Evolutionary conservation across 2,888 invertebrate species (phyloP).

Genomic region (Apodemia mormo): DNA sequence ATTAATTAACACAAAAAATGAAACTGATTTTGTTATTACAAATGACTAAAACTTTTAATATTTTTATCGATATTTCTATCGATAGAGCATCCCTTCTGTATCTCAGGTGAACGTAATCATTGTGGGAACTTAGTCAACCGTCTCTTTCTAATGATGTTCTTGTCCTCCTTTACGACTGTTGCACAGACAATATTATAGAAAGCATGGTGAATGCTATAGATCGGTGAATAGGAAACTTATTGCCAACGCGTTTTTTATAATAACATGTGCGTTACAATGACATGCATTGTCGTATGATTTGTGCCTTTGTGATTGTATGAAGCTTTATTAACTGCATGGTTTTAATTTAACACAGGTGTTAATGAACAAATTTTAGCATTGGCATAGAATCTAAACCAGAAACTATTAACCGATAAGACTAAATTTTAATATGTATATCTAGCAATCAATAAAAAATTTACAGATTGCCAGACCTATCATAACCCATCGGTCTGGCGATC

Average conservation of each 20-base stretch:
- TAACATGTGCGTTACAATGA: conserved; percentile 26
- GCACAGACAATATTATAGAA: conserved; percentile 53
- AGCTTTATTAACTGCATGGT: background rate
- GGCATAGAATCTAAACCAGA: no score
- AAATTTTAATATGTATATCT: no score
- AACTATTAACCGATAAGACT: no score
- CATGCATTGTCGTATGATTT: conserved; percentile 22
- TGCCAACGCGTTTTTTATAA: conserved; percentile 26
- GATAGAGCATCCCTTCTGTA: conserved; percentile 41
- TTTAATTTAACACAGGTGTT: conserved; percentile 17
- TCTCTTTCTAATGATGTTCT: conserved; percentile 56
- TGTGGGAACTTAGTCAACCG: conserved; percentile 73
- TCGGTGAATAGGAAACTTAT: conserved; percentile 40
- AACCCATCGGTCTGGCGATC: no score
- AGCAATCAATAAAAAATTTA: no score
- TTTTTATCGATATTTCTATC: conserved; percentile 36
- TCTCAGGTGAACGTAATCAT: conserved; percentile 77
- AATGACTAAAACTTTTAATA: no score
- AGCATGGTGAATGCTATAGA: conserved; percentile 47
- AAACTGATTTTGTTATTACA: no score
- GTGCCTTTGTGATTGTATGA: conserved; percentile 16
- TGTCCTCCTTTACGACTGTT: conserved; percentile 64
- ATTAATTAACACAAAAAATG: no score
- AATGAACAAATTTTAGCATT: background rate
- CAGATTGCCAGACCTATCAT: no score